Base-by-base conservation (phyloP, 2,113 vertebrate genomes). In the Anhinga anhinga region DNA sequence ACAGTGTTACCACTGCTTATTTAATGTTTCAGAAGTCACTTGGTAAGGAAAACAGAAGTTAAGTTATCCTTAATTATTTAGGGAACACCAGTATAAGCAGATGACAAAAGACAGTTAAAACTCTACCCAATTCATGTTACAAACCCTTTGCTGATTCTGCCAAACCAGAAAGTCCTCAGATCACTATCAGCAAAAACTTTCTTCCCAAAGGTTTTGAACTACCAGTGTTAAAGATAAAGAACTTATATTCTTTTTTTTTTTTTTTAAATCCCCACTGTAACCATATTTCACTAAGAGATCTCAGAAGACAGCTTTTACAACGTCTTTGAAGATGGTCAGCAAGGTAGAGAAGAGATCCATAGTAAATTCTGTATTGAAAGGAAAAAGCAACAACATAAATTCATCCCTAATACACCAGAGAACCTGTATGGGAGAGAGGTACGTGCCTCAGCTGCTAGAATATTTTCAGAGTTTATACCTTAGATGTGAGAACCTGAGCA, bases 181-280 rank as follows among this genome's bases (percentile, higher is more conserved):
- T 52, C 6, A 47, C 61, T 34, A 23, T 15, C 20, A 34, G 34
- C 17, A 61, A 73, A 29, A 47, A 70, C 7, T 44, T 84, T 25
- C 40, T 40, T 32, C 36, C 13, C 4, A 23, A 56, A 21, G 6
- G 15, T 78, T 50, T 34, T 61, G 26, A 62, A 15, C 56, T 67
- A 42, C 3, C 40, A 62, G 4, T 11, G 15, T 32, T 69, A 25
- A 65, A 82, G 13, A 40, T 32, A 32, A 66, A 83, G 15, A 50
- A 45, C 23, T 62, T n/a, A 0, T 11, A 6, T 5, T n/a, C 3
- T 25, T 34, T 11, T 1, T 20, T 11, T 25, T 36, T 14, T 18
- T 30, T 16, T 91, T 50, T 8, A 11, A 34, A 80, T 16, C 2
- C 32, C 34, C 5, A 26, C 70, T 82, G 52, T 22, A 53, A 61